Base-by-base conservation (phyloP, 1,140 invertebrate species). In the Lepidurus couesii region DNA sequence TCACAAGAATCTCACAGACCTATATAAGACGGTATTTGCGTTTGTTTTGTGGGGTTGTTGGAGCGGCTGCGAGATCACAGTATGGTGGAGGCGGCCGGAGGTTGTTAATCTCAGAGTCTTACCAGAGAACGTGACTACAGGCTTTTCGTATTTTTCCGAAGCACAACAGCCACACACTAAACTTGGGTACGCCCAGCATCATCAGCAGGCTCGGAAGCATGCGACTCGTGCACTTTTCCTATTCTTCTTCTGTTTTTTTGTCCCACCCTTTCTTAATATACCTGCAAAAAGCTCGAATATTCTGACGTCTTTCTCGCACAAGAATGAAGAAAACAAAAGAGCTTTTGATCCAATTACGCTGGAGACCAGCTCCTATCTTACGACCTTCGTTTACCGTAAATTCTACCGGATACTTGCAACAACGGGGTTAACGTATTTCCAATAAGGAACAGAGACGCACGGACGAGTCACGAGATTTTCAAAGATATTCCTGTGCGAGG, bases 81-180 rank as follows among this genome's bases (percentile, higher is more conserved):
- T 65, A 65, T 7, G 53, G 53, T 21, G 53, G 53, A 65, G 21
- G n/a, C 53, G 21, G 53, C n/a, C 53, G 6, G 53, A 21, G 53
- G 53, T 65, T 65, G 53, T 65, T 65, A 65, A 65, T 65, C 53
- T 65, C 53, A 21, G 53, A 65, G n/a, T 65, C 53, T 65, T 13
- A 65, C 9, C 53, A 65, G 53, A 21, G 53, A 65, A 65, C 53
- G 53, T 65, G 53, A 65, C 53, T 65, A 65, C 16, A 65, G 34
- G 34, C 34, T 34, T 34, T 65, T 65, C 53, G 21, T n/a, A 65
- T 65, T 65, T 65, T 65, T 65, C 21, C 53, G 34, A 34, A 34
- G 34, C 34, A n/a, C 53, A n/a, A 13, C 21, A 7, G 53, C 53
- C n/a, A 21, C 53, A 65, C 53, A 65, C n/a, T 65, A 65, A 13